These are phyloP conservation scores for Heliconius sara DNA, from an alignment of 2,888 invertebrate genomes.

Conservation along the genomic window DNA sequence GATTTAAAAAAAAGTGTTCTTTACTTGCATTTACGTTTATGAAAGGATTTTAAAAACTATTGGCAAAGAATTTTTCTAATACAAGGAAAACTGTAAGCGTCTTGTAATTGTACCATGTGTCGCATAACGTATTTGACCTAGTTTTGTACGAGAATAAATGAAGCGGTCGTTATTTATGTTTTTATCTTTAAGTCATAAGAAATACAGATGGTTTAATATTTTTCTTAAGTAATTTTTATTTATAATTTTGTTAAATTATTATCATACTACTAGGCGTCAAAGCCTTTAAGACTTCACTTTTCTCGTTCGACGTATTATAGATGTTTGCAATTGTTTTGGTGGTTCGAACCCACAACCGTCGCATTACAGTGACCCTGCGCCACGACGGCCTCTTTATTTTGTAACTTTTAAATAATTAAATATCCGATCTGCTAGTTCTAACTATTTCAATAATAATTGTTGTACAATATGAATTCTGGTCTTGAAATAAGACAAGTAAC, in stretches of 20 bases:
- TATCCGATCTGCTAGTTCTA: too few relatives aligned
- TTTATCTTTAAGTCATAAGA: background rate
- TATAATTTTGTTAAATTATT: background rate
- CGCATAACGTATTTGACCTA: constrained; percentile 4
- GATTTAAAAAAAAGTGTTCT: background rate
- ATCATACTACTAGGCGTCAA: too few relatives aligned
- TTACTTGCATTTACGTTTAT: background rate
- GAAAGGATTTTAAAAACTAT: background rate
- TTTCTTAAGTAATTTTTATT: background rate
- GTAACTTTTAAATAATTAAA: too few relatives aligned
- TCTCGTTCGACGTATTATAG: too few relatives aligned
- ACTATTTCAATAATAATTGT: too few relatives aligned
- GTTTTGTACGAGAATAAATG: constrained; percentile 1
- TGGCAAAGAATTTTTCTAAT: background rate
- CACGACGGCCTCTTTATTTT: too few relatives aligned
- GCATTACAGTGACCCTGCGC: too few relatives aligned
- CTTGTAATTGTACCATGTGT: background rate
- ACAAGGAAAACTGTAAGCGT: background rate
- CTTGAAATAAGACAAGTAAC: too few relatives aligned
- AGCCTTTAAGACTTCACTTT: too few relatives aligned
- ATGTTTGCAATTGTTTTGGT: too few relatives aligned
- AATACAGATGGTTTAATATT: background rate
- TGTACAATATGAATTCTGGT: too few relatives aligned
- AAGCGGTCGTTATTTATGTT: background rate
- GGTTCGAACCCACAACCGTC: too few relatives aligned